Evolutionary conservation across 2,113 vertebrate species (phyloP).

Genomic region (Lathamus discolor): DNA sequence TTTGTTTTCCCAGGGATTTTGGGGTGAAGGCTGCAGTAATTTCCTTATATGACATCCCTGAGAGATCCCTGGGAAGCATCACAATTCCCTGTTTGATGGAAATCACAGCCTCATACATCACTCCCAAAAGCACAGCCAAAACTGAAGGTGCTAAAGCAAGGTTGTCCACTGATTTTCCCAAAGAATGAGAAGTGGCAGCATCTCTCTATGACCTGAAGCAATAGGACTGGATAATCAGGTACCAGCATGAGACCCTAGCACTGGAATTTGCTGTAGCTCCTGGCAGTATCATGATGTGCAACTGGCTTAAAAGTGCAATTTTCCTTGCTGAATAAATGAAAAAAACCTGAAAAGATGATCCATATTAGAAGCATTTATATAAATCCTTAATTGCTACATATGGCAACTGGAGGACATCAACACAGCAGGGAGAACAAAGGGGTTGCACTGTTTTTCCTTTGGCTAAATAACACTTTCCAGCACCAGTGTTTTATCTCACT

Average conservation of each 20-base stretch:
- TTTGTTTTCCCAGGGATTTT: neutral
- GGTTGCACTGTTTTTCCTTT: neutral
- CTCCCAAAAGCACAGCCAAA: neutral
- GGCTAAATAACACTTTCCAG: neutral
- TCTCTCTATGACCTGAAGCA: neutral
- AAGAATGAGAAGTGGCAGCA: neutral
- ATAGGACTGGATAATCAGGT: neutral
- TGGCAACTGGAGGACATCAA: neutral
- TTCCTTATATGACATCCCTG: neutral
- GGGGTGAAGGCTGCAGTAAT: neutral
- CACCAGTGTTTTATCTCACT: neutral
- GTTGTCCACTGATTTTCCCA: neutral
- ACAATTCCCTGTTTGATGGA: neutral
- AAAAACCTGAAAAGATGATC: neutral
- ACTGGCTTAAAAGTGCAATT: neutral
- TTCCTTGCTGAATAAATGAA: neutral
- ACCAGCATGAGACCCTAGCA: neutral
- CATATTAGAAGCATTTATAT: neutral
- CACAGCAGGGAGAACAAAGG: neutral
- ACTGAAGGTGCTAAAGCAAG: neutral
- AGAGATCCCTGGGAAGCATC: neutral
- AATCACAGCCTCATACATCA: accelerated
- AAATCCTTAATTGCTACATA: neutral
- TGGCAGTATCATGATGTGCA: neutral
- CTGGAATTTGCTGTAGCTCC: neutral